Conservation (phyloP, 2,113 vertebrate genomes). For the Malurus cyaneus region DNA sequence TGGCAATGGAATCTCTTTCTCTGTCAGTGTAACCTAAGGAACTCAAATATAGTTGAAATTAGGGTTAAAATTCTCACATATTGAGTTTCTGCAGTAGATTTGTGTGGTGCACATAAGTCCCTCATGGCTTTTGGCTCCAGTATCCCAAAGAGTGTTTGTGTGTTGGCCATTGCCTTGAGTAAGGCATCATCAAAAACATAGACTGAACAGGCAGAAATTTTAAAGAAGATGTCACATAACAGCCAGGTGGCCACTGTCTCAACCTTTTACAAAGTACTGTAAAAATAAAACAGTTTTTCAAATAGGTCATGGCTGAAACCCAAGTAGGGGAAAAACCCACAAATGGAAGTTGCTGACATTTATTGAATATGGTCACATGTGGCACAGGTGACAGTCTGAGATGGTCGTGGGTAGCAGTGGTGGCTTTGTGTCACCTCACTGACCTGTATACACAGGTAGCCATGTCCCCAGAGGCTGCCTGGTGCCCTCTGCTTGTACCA, state of each 20-base stretch:
- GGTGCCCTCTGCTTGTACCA: fast-evolving
- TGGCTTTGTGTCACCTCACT: not conserved
- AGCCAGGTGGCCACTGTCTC: not conserved
- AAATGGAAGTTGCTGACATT: not conserved
- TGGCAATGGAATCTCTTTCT: not conserved
- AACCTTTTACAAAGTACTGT: not conserved
- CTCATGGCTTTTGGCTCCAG: not conserved
- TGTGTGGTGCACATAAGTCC: not conserved
- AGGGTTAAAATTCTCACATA: not conserved
- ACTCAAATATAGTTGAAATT: not conserved
- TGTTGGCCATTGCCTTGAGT: not conserved
- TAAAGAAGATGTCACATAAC: not conserved
- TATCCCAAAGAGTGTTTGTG: not conserved
- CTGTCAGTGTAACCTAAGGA: not conserved
- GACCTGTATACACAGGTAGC: not conserved
- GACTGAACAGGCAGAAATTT: not conserved
- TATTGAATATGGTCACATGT: fast-evolving
- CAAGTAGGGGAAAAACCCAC: fast-evolving
- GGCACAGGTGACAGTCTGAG: not conserved
- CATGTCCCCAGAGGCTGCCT: not conserved
- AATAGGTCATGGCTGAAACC: not conserved
- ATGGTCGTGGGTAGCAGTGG: not conserved
- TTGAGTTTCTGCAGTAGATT: not conserved
- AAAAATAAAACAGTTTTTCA: not conserved
- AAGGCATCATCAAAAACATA: not conserved